Percentiles rank a stretch among this genome's conserved stretches.
Conservation (phyloP, 2,113 vertebrate genomes). For the Ictalurus punctatus region DNA sequence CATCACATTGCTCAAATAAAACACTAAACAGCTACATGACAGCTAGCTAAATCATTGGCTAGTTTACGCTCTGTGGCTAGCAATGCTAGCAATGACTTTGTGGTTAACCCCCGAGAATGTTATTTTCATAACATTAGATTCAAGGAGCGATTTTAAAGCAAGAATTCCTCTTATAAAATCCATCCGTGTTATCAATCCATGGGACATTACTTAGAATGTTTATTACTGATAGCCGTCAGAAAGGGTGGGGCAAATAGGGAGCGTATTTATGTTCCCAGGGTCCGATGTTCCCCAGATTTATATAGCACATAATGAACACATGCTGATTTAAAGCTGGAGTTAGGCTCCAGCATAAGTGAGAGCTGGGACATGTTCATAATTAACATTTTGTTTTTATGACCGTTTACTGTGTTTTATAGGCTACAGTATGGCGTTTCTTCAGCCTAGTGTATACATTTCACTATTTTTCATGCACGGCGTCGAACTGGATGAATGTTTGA, state of each 20-base stretch:
- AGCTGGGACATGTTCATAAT: no score
- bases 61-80: slow-evolving; percentile 55
- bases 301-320: no score
- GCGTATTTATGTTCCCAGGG: no score
- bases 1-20: background rate
- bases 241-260: background rate
- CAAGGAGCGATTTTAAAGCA: background rate
- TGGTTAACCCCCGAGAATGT: background rate
- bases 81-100: background rate
- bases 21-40: background rate
- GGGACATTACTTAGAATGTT: background rate
- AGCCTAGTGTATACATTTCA: no score
- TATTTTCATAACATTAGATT: background rate
- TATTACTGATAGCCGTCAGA: background rate
- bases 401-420: no score
- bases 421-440: no score
- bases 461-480: no score
- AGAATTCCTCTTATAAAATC: background rate
- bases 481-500: no score
- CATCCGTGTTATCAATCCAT: background rate
- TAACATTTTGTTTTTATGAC: no score
- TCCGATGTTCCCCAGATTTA: no score
- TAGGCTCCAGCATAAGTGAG: no score
- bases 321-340: no score
- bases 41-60: background rate